Conservation (phyloP, 2,797 vertebrate genomes). For the Lepus oiostolus region DNA sequence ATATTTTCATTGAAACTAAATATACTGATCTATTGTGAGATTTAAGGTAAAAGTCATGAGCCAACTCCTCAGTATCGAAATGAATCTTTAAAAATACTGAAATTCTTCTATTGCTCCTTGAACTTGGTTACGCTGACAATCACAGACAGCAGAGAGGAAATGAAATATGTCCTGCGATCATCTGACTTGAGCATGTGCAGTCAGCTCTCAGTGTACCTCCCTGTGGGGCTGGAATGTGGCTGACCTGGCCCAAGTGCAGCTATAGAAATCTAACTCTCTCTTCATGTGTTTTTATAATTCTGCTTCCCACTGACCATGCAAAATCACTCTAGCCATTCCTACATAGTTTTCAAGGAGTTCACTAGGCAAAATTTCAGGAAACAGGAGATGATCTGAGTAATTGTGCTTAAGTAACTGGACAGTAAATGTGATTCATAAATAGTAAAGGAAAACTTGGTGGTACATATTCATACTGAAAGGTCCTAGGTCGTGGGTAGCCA, state of each 20-base stretch:
- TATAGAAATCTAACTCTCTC: neutral
- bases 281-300: neutral
- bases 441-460: neutral
- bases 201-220: neutral
- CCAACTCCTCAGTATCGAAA: slow-evolving; percentile 9
- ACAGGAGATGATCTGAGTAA: neutral
- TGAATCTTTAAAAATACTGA: neutral
- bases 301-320: neutral
- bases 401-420: neutral
- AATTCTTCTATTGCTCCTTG: neutral
- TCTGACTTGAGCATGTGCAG: neutral
- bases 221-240: neutral
- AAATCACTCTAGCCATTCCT: neutral
- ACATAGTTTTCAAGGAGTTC: slow-evolving; percentile 9
- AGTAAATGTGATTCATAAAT: neutral
- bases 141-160: neutral
- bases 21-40: neutral
- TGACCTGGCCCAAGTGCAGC: neutral
- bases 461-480: neutral
- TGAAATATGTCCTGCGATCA: neutral
- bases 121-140: neutral
- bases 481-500: neutral
- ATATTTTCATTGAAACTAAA: slow-evolving; percentile 15
- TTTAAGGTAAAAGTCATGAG: slow-evolving; percentile 12
- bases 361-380: neutral